Base-by-base conservation (phyloP, 2,888 invertebrate genomes). In the Macrophya alboannulata region DNA sequence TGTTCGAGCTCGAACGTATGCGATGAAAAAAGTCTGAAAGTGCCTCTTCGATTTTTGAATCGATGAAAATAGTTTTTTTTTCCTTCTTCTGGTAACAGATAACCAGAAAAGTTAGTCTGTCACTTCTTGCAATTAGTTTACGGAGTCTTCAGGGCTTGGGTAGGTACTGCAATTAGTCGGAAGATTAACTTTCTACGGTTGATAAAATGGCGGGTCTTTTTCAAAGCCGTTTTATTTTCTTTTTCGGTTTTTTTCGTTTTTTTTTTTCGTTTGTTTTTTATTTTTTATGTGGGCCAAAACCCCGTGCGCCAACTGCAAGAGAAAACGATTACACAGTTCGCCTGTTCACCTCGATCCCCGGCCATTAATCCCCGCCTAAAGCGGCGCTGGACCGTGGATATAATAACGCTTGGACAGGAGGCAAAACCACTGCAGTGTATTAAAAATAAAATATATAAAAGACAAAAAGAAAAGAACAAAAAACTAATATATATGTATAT, bases 361-460 rank as follows among this genome's bases (percentile, higher is more conserved):
- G 62, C 59, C 81, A 81, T 81, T 81, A 59, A 81, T 81, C 81
- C 81, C 25, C 51, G 62, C 81, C 81, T 21, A 81, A 81, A 81
- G 40, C 40, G 81, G 21, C 62, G 81, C 81, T 81, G 62, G 81
- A 81, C 81, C 81, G 81, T 81, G 81, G 81, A 81, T 81, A 59
- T 81, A 81, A 81, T 81, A 43, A 81, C 81, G 40, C n/a, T 62
- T 37, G 62, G 17, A 10, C n/a, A 40, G 40, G 40, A 8, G 43
- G 77, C 37, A 55, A 77, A 77, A 77, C 45, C 77, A 77, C 77
- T 8, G 31, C 40, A 31, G 4, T 68, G 68, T 37, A 68, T 37
- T 37, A 8, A 65, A 62, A 65, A 82, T 12, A 31, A 82, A 43
- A 82, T 10, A 48, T 25, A 37, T 17, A 1, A 17, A 17, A 37